Base-by-base conservation (phyloP, 2,888 invertebrate genomes). In the Acrobasis suavella region DNA sequence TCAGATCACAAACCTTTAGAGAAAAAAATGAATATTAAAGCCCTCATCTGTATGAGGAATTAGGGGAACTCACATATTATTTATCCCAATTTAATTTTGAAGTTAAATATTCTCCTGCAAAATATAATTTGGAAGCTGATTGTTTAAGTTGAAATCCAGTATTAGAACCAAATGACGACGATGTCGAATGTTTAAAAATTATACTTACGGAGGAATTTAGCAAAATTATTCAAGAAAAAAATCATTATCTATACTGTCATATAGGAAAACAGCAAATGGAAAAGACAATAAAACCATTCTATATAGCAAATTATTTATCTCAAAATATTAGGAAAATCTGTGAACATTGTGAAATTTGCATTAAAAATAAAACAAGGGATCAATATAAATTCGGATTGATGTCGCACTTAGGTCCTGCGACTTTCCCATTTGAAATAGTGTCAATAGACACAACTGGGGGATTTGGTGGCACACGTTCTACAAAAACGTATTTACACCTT, bases 401-500 rank as follows among this genome's bases (percentile, higher is more conserved):
- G 65, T 70, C 68, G 1, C 67, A 67, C 9, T 39, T 69, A n/a
- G 71, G 71, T 46, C 71, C 70, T 1, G 69, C 71, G 1, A 69
- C 65, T 12, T 16, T 50, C 2, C 67, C 67, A 9, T 72, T 69
- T 56, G 65, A 72, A 62, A 69, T 70, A 10, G 39, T 69, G 0
- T 70, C 68, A 46, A 70, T 68, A 37, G 69, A 69, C 39, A 72
- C 70, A 7, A 70, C 70, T 42, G 71, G 67, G 14, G 70, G 72
- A 0, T 71, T 72, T 64, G 68, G 70, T 54, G 68, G 71, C 6
- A 65, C 66, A 42, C 49, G 69, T 42, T 69, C 70, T 12, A 72
- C 69, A 59, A 71, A 72, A 65, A 50, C 50, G 10, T 50, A 50
- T n/a, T 50, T 50, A 50, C 50, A 50, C 12, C 50, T 50, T 50